These are phyloP conservation scores for Phalangium opilio DNA, from an alignment of 2,888 invertebrate genomes.

Conservation along the genomic window DNA sequence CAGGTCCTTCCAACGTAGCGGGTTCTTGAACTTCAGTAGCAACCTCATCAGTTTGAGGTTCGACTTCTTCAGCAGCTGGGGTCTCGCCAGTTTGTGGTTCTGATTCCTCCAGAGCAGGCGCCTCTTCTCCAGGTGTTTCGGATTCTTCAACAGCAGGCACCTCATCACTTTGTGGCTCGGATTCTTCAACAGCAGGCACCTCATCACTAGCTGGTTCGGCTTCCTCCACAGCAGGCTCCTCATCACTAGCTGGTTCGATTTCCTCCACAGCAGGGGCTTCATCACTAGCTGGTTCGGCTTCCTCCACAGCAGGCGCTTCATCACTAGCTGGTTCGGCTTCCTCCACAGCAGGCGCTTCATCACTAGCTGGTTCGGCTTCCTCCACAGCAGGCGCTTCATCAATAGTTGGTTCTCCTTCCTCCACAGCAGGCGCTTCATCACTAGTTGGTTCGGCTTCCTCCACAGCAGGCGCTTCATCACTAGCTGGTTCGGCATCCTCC, in stretches of 20 bases:
- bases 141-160: no score
- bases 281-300: neutral
- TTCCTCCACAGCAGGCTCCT: conserved; percentile 6
- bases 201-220: conserved; percentile 1
- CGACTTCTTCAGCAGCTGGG: conserved; percentile 2
- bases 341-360: neutral
- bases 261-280: conserved; percentile 1
- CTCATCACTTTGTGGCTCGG: neutral
- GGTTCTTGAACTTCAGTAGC: neutral
- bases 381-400: neutral
- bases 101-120: neutral
- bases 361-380: neutral
- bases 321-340: neutral
- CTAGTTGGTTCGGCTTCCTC: no score
- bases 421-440: no score
- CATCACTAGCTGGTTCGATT: neutral
- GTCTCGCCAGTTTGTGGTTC: neutral
- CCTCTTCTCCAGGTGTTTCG: neutral
- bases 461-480: neutral
- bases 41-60: conserved; percentile 2
- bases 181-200: neutral
- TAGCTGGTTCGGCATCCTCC: neutral
- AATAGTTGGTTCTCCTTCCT: neutral
- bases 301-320: neutral
- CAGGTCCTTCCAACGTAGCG: neutral